Evolutionary conservation across 1,140 invertebrate species (phyloP), one percentile per base, ranked within the genome.

Genomic region (Drosophila gunungcola): DNA sequence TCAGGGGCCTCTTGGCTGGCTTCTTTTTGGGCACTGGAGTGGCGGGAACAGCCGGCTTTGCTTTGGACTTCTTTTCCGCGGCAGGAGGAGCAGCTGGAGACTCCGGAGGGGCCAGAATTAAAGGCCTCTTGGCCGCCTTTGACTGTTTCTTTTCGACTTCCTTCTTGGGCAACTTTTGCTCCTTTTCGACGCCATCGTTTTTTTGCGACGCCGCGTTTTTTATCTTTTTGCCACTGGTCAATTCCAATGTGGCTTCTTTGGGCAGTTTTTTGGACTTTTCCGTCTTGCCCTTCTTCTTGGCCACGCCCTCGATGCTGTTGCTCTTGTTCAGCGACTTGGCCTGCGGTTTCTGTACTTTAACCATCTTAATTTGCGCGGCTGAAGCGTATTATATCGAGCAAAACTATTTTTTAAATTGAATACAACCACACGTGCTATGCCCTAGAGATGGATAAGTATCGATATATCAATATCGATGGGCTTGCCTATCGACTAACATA

Each of bases 271-370:
- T 78, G 25, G 13, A 3, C 49, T 86, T 86, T 4, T 53, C 57
- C 3, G 39, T 25, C 27, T 67, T 89, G 12, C 39, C n/a, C 36
- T 85, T 84, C n/a, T 89, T 78, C 34, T 89, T 88, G 12, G 27
- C 16, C 10, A 80, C 60, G 4, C 79, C 62, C 7, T 89, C 78
- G 43, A 61, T 68, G 57, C 68, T 70, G 9, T 9, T 39, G 11
- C 51, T 63, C 48, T 90, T 89, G 36, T n/a, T 80, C 4, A 89
- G 48, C 34, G 85, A 80, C 63, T 89, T 89, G 10, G 84, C 69
- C 41, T 74, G 61, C 3, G 85, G 85, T 46, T 89, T 89, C 29
- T 89, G 84, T 38, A 89, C 84, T 73, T 89, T 89, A 4, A 89
- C 84, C 84, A 89, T 89, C 10, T 75, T 68, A 36, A 46, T 36